phyloP scores from a whole-genome alignment of 2,888 invertebrate species.

The Gibbula magus region DNA sequence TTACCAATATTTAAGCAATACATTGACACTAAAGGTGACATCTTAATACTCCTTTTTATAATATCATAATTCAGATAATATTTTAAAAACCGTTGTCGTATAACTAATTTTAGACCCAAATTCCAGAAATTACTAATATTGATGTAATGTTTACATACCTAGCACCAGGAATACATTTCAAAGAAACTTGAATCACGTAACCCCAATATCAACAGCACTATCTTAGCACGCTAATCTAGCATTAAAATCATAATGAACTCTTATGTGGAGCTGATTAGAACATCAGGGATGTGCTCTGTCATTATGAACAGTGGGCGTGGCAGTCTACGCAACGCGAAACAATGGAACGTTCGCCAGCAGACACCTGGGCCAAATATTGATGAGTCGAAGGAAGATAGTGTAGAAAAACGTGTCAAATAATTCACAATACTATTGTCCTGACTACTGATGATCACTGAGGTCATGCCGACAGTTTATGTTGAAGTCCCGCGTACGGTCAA shows the following conservation, averaged over 20 bases:
- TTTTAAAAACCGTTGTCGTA: too few species aligned
- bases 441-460: constrained; percentile 18
- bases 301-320: background rate
- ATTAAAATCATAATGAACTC: constrained; percentile 17
- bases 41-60: too few species aligned
- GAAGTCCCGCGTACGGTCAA: background rate
- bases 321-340: background rate
- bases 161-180: background rate
- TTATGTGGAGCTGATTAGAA: background rate
- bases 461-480: constrained; percentile 13
- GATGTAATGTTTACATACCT: too few species aligned
- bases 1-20: too few species aligned
- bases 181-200: background rate
- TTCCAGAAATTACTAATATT: too few species aligned
- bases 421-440: background rate
- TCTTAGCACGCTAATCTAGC: background rate
- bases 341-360: background rate
- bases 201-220: background rate
- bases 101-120: too few species aligned
- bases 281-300: background rate
- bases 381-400: constrained; percentile 4
- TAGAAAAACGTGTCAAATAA: background rate
- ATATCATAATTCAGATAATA: too few species aligned
- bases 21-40: too few species aligned
- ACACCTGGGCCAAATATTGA: background rate